A percentile compares a stretch with the other conserved stretches of the same genome.
Conservation (phyloP, 2,113 vertebrate genomes). For the Lampris megalopsis region DNA sequence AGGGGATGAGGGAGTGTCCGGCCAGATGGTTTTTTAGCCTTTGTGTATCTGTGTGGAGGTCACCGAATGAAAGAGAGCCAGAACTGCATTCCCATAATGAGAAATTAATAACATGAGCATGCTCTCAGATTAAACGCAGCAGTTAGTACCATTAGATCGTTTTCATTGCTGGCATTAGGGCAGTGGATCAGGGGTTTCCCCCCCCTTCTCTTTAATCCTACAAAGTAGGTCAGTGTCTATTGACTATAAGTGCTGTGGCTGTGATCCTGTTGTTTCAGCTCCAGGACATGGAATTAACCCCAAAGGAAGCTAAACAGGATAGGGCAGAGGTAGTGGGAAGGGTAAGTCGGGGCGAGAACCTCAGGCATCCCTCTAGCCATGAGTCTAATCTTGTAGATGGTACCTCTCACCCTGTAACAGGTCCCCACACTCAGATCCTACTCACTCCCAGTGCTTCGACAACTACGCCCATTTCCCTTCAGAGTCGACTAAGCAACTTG, state of each 20-base stretch:
- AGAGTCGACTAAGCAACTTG: slow-evolving; percentile 52
- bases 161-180: slow-evolving; percentile 84
- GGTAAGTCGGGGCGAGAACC: slow-evolving; percentile 58
- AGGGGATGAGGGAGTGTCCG: slow-evolving; percentile 42
- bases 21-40: slow-evolving; percentile 73
- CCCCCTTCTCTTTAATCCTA: slow-evolving; percentile 70
- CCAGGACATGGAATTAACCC: slow-evolving; percentile 84
- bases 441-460: slow-evolving; percentile 50
- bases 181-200: slow-evolving; percentile 77
- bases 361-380: slow-evolving; percentile 61
- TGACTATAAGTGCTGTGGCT: slow-evolving; percentile 82
- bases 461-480: slow-evolving; percentile 42
- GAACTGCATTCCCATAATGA: slow-evolving; percentile 84
- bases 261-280: slow-evolving; percentile 86
- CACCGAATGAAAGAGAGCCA: slow-evolving; percentile 66
- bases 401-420: slow-evolving; percentile 64
- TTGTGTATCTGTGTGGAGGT: slow-evolving; percentile 67
- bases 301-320: slow-evolving; percentile 74
- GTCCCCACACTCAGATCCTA: slow-evolving; percentile 63
- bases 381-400: slow-evolving; percentile 58
- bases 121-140: slow-evolving; percentile 84
- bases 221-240: slow-evolving; percentile 86
- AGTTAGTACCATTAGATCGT: slow-evolving; percentile 85
- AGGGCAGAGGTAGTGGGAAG: slow-evolving; percentile 80
- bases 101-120: slow-evolving; percentile 84